A percentile compares a stretch with the other conserved stretches of the same genome.
Conservation (phyloP, 2,113 vertebrate genomes). For the Anser cygnoides region DNA sequence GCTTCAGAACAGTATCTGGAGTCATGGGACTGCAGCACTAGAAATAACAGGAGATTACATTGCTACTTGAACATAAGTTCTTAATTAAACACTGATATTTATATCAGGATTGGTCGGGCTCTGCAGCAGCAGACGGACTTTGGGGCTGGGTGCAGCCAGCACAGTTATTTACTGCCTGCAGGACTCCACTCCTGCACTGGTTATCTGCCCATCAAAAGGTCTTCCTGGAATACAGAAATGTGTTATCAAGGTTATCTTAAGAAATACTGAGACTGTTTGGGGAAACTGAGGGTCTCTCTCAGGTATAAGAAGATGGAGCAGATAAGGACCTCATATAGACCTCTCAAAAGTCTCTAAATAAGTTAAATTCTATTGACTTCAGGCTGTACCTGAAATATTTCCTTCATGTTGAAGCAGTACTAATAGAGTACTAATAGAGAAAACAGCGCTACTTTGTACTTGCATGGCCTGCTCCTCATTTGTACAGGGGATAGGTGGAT, state of each 20-base stretch:
- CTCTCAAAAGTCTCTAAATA: not conserved
- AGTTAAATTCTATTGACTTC: not conserved
- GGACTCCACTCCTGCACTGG: not conserved
- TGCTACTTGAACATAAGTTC: not conserved
- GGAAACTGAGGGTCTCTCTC: not conserved
- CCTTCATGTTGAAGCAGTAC: not conserved
- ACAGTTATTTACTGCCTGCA: not conserved
- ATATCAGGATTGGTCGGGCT: accelerated
- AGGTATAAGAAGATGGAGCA: not conserved
- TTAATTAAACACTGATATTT: not conserved
- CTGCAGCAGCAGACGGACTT: not conserved
- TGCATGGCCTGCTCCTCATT: not conserved
- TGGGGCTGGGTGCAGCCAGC: not conserved
- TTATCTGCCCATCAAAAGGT: not conserved
- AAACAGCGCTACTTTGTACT: not conserved
- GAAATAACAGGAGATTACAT: not conserved
- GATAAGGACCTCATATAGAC: not conserved
- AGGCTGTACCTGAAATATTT: not conserved
- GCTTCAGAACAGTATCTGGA: not conserved
- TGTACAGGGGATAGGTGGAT: accelerated
- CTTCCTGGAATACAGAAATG: not conserved
- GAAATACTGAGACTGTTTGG: not conserved
- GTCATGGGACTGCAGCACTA: not conserved
- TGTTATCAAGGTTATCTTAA: not conserved
- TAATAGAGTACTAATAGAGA: not conserved